A percentile compares a stretch with the other conserved stretches of the same genome.
These are phyloP conservation scores for Xenops minutus DNA, from an alignment of 2,797 vertebrate species.

Conservation along the genomic window DNA sequence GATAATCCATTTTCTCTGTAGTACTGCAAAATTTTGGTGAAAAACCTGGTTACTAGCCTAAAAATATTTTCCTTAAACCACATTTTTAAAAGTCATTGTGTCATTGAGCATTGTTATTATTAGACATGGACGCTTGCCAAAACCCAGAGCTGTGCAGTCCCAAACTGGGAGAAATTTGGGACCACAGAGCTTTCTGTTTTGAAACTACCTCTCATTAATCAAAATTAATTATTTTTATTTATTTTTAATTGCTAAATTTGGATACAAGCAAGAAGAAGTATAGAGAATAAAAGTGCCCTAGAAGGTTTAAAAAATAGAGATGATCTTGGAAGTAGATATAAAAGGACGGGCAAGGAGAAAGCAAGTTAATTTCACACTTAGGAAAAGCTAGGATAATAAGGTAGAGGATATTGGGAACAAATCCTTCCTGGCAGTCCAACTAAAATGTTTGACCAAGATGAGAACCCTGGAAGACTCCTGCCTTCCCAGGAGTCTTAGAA, in stretches of 20 bases:
- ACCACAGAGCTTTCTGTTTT: neutral
- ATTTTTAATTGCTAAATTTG: neutral
- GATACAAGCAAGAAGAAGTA: neutral
- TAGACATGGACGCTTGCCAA: conserved; percentile 4
- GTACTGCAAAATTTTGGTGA: neutral
- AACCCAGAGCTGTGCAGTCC: neutral
- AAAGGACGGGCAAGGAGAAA: neutral
- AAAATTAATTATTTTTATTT: neutral
- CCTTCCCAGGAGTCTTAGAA: neutral
- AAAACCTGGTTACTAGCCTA: neutral
- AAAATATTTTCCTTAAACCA: conserved; percentile 15
- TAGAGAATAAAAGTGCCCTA: neutral
- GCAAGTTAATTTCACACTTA: neutral
- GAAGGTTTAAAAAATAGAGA: neutral
- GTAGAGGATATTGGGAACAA: neutral
- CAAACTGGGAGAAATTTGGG: neutral
- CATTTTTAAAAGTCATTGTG: conserved; percentile 34
- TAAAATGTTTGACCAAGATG: neutral
- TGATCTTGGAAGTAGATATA: neutral
- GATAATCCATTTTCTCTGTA: conserved; percentile 52
- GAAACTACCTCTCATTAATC: neutral
- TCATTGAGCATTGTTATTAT: conserved; percentile 33
- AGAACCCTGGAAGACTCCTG: neutral
- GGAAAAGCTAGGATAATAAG: neutral
- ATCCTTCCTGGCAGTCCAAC: neutral